Evolutionary conservation across 1,140 invertebrate species (phyloP), one percentile per base, ranked within the genome.

Genomic region (Psilanteris sp.): DNA sequence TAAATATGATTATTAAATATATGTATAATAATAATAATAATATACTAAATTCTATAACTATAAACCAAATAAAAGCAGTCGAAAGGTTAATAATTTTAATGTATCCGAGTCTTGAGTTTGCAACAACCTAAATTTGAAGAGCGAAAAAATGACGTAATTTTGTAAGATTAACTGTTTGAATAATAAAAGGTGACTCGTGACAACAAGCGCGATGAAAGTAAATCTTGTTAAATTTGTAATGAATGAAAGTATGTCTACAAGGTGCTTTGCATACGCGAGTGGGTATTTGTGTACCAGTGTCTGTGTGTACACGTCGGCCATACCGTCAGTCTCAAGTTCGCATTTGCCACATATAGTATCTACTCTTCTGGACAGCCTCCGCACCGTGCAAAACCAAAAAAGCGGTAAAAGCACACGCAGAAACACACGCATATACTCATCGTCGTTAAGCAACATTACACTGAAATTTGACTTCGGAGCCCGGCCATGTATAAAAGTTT

Each of bases 171-270:
- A 37, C 32, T 16, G 43, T 44, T 3, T 44, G 20, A 62, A 62
- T 48, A 62, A 48, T 62, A 29, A 44, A 48, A 29, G 27, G 22
- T 9, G 24, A 29, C 16, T 48, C 24, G 57, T 6, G 41, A 48
- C 43, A 48, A 48, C 11, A 48, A 48, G 20, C 11, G 20, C 36
- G 46, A 32, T 52, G 46, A 64, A 52, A 66, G 61, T 43, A 32
- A 66, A 66, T 66, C 36, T 66, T 26, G 46, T 66, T 66, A 66
- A 66, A 66, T 66, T 66, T 66, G 36, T 52, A 54, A 55, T 54
- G 48, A 66, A 66, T 66, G 48, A 66, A 54, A 55, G 48, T 66
- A 44, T 55, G 37, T 66, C 46, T 54, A 54, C 34, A 43, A 54
- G 61, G 27, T 66, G 37, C 34, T 64, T 52, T 64, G 34, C 44